These are phyloP conservation scores for Leptinotarsa peninsularis DNA, from an alignment of 2,888 invertebrate genomes.

Conservation along the genomic window DNA sequence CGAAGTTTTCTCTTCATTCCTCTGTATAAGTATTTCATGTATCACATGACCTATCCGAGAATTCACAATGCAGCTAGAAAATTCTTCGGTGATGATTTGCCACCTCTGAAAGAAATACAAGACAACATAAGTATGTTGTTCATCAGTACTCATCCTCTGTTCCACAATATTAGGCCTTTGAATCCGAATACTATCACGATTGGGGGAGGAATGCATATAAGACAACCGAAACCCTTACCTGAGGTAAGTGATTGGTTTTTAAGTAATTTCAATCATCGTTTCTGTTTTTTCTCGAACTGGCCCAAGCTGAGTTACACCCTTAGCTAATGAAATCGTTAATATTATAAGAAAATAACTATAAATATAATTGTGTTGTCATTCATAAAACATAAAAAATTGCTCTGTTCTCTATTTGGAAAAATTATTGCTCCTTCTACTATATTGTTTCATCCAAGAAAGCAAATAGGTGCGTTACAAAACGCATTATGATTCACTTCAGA, in stretches of 20 bases:
- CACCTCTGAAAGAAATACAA: slow-evolving; percentile 51
- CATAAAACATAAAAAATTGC: too few relatives aligned
- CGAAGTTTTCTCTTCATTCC: slow-evolving; percentile 44
- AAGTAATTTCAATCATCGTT: too few relatives aligned
- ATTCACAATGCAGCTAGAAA: slow-evolving; percentile 45
- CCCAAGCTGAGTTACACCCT: too few relatives aligned
- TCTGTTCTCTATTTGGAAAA: too few relatives aligned
- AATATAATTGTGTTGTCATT: too few relatives aligned
- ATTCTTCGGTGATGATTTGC: slow-evolving; percentile 57
- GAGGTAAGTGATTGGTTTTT: slow-evolving; percentile 47
- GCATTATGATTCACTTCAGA: too few relatives aligned
- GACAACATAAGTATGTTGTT: slow-evolving; percentile 59
- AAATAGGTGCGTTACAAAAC: too few relatives aligned
- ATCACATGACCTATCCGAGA: slow-evolving; percentile 31
- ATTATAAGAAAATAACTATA: too few relatives aligned
- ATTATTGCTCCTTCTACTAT: too few relatives aligned
- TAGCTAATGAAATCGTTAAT: too few relatives aligned
- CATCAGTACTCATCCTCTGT: slow-evolving; percentile 58
- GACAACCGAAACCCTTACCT: slow-evolving; percentile 50
- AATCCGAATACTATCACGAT: slow-evolving; percentile 59
- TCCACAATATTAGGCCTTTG: slow-evolving; percentile 56
- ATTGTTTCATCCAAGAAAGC: too few relatives aligned
- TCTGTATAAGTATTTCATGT: slow-evolving; percentile 26
- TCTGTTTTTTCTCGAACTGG: too few relatives aligned
- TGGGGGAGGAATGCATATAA: slow-evolving; percentile 56